Evolutionary conservation across 2,113 vertebrate genomes (phyloP).

Genomic region (Ellobius talpinus): DNA sequence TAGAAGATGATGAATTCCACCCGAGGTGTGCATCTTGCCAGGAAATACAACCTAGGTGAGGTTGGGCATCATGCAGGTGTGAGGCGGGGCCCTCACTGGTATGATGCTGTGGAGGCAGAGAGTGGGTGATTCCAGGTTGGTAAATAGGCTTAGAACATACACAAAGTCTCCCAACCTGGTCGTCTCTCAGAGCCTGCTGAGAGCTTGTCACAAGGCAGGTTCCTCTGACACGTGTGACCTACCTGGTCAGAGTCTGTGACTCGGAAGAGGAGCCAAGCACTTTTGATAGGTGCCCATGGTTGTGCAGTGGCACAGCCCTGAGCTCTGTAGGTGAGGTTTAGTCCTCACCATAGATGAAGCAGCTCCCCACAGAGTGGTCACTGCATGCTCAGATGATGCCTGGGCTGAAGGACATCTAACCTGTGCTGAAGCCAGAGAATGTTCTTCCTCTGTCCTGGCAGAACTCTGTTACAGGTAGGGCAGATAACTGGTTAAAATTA

Average conservation of each 20-base stretch:
- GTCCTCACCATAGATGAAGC: not conserved
- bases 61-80: rapidly evolving
- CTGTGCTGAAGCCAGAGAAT: not conserved
- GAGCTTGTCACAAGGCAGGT: not conserved
- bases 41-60: not conserved
- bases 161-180: not conserved
- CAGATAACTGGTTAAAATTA: too few species aligned
- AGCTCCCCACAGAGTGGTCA: not conserved
- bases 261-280: not conserved
- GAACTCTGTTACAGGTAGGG: not conserved
- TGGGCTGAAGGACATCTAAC: too few species aligned
- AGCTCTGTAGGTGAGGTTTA: not conserved
- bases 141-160: not conserved
- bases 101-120: not conserved
- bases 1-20: rapidly evolving
- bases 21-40: not conserved
- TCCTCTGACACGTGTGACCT: not conserved
- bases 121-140: not conserved
- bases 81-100: not conserved
- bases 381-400: not conserved
- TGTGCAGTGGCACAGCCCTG: not conserved
- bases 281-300: too few species aligned
- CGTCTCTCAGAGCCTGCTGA: not conserved
- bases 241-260: not conserved
- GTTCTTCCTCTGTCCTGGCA: not conserved